These are phyloP conservation scores for Poeciliopsis gracilis DNA, from an alignment of 2,797 vertebrate species.

Conservation along the genomic window DNA sequence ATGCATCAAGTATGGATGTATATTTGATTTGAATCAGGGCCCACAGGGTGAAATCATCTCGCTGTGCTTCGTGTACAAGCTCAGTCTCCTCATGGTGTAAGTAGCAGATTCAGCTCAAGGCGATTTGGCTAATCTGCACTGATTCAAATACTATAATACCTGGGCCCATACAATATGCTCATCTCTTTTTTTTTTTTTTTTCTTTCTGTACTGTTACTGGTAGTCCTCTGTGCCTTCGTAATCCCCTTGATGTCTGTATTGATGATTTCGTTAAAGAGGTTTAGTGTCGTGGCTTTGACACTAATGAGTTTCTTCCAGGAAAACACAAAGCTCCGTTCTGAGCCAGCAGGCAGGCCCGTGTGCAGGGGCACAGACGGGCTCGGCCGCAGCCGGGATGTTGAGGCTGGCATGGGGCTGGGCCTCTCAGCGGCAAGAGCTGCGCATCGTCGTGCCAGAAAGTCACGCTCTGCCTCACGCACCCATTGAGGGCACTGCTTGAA, in stretches of 20 bases:
- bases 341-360: constrained; percentile 51
- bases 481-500: constrained; percentile 61
- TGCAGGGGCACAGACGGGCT: constrained; percentile 53
- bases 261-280: constrained; percentile 75
- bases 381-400: constrained; percentile 56
- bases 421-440: constrained; percentile 61
- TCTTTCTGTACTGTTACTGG: constrained; percentile 47
- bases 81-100: constrained; percentile 69
- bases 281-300: constrained; percentile 66
- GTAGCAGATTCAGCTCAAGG: constrained; percentile 73
- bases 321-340: constrained; percentile 66
- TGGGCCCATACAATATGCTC: constrained; percentile 56
- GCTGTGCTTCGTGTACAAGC: constrained; percentile 34
- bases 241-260: constrained; percentile 74
- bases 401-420: constrained; percentile 56
- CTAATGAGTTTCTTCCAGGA: constrained; percentile 54
- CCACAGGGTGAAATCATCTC: constrained; percentile 37
- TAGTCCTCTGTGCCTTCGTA: constrained; percentile 53
- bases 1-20: constrained; percentile 2
- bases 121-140: constrained; percentile 76
- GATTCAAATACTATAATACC: constrained; percentile 72
- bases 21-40: constrained; percentile 5
- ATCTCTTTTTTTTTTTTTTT: constrained; percentile 46
- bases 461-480: constrained; percentile 66
- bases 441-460: constrained; percentile 70